Evolutionary conservation across 1,140 invertebrate species (phyloP).

Genomic region (Hestina assimilis): DNA sequence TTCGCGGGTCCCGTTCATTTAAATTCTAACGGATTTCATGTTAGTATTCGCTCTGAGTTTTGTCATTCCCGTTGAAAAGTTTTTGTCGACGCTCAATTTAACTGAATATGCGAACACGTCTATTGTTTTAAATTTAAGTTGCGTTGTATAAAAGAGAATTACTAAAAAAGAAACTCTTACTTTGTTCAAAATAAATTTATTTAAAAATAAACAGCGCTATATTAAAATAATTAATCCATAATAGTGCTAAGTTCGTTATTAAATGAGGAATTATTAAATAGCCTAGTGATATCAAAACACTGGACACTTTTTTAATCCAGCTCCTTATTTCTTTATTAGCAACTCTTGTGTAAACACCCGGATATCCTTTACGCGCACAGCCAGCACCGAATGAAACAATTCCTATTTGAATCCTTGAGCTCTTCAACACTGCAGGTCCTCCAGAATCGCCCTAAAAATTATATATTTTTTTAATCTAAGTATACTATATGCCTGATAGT

Average conservation of each 20-base stretch:
- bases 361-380: constrained; percentile 11
- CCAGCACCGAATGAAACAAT: constrained; percentile 10
- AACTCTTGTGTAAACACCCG: constrained; percentile 7
- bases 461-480: too few relatives aligned
- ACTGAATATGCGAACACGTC: constrained; percentile 8
- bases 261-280: too few relatives aligned
- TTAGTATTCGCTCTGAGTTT: constrained; percentile 68
- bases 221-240: constrained; percentile 12
- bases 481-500: too few relatives aligned
- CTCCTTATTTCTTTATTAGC: neutral
- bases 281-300: too few relatives aligned
- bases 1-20: constrained; percentile 57
- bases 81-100: constrained; percentile 19
- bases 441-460: constrained; percentile 19
- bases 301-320: constrained; percentile 7
- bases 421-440: constrained; percentile 8
- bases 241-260: neutral
- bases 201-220: constrained; percentile 33
- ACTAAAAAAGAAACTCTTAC: too few relatives aligned
- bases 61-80: constrained; percentile 56
- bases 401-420: neutral
- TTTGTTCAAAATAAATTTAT: neutral
- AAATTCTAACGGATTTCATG: constrained; percentile 69
- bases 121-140: constrained; percentile 7
- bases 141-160: neutral